phyloP scores from a whole-genome alignment of 2,797 vertebrate species.

The Rhyacichthys aspro region DNA sequence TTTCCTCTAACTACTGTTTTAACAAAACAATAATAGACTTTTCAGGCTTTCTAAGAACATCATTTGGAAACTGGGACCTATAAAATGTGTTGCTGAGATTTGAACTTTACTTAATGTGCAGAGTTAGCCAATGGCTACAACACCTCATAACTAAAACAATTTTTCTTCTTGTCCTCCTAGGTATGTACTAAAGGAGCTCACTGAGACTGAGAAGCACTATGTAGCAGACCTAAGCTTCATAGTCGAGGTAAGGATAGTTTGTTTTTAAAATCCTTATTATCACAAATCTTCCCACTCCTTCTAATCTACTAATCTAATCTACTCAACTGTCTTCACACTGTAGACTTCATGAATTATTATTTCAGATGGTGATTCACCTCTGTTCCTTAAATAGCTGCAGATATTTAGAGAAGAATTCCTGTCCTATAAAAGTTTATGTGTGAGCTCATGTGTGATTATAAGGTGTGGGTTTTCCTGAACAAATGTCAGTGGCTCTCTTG shows the following conservation, averaged over 20 bases:
- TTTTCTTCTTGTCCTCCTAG: constrained; percentile 68
- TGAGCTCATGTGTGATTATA: constrained; percentile 9
- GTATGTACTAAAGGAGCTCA: constrained; percentile 91
- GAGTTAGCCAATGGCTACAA: constrained; percentile 3
- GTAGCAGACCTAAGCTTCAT: constrained; percentile 90
- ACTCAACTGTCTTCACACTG: constrained; percentile 37
- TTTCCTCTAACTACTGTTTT: too few relatives aligned
- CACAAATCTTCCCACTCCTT: constrained; percentile 41
- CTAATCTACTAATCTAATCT: constrained; percentile 48
- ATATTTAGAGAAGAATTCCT: constrained; percentile 49
- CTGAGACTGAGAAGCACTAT: constrained; percentile 93
- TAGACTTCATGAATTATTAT: constrained; percentile 64
- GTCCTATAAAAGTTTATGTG: constrained; percentile 42
- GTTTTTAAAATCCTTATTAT: constrained; percentile 49
- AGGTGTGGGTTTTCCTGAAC: constrained; percentile 18
- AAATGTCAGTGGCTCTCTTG: constrained; percentile 15
- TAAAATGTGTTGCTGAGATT: constrained; percentile 9
- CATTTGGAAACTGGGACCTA: constrained; percentile 1
- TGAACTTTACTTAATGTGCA: constrained; percentile 19
- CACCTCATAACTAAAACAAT: constrained; percentile 21
- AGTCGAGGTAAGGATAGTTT: constrained; percentile 84
- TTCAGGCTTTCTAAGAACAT: constrained; percentile 3
- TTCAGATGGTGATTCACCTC: constrained; percentile 36
- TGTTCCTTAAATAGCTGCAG: constrained; percentile 45
- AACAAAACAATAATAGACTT: constrained; percentile 4